phyloP scores from a whole-genome alignment of 1,140 invertebrate species.

The Caerostris extrusa region DNA sequence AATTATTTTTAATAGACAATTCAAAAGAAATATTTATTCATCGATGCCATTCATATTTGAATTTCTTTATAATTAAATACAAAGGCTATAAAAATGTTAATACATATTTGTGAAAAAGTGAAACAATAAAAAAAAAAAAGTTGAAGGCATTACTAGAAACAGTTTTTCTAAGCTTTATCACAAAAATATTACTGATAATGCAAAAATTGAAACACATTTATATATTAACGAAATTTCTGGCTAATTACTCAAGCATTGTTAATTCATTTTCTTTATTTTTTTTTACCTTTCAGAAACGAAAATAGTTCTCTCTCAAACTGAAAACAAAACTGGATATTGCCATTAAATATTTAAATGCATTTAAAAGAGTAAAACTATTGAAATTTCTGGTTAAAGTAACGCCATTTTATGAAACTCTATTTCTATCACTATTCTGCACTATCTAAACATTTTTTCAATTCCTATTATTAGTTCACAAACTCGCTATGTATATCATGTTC shows the following conservation, averaged over 20 bases:
- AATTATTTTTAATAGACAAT: no score
- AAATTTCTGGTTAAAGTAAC: constrained; percentile 48
- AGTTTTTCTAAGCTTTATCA: not conserved
- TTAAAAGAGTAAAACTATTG: constrained; percentile 29
- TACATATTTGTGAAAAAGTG: not conserved
- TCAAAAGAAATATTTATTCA: no score
- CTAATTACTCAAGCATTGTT: not conserved
- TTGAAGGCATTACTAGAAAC: no score
- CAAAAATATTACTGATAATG: no score
- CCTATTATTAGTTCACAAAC: no score
- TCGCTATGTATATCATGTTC: no score
- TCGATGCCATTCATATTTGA: no score
- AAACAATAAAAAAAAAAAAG: no score
- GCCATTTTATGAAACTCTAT: not conserved
- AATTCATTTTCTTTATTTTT: constrained; percentile 9
- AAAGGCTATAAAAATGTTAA: not conserved
- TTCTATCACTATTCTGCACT: not conserved
- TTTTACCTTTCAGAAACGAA: not conserved
- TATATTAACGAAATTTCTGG: not conserved
- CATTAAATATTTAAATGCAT: constrained; percentile 44
- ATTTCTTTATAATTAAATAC: no score
- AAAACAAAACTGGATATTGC: constrained; percentile 20
- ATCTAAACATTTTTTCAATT: no score
- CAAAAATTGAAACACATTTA: not conserved
- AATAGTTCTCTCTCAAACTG: not conserved